Evolutionary conservation across 2,888 invertebrate genomes (phyloP).

Genomic region (Nomada goodeniana): DNA sequence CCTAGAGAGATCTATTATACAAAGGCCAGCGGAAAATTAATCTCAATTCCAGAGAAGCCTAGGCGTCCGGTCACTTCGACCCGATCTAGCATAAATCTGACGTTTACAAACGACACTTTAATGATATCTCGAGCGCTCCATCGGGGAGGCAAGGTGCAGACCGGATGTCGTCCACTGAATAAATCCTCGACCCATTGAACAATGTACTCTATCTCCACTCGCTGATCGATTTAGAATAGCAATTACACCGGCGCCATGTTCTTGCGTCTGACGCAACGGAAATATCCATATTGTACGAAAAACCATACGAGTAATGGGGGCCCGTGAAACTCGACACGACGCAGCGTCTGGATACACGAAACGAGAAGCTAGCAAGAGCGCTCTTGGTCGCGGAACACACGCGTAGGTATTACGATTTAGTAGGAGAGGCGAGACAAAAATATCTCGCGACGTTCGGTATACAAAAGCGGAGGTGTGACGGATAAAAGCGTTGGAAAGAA

Average conservation of each 20-base stretch:
- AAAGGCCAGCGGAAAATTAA: conserved; percentile 32
- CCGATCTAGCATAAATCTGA: conserved; percentile 44
- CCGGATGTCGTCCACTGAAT: conserved; percentile 42
- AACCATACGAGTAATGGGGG: conserved; percentile 40
- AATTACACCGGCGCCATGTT: conserved; percentile 33
- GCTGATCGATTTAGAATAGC: conserved; percentile 26
- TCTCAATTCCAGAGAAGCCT: conserved; percentile 29
- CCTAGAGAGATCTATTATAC: neutral
- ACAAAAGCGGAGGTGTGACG: conserved; percentile 48
- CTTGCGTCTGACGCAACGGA: conserved; percentile 27
- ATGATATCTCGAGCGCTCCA: conserved; percentile 37
- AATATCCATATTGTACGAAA: conserved; percentile 49
- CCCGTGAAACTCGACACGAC: conserved; percentile 51
- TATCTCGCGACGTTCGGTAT: conserved; percentile 34
- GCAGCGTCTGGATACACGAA: conserved; percentile 33
- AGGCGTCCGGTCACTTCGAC: conserved; percentile 9
- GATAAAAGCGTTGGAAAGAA: conserved; percentile 45
- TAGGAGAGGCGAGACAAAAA: conserved; percentile 50
- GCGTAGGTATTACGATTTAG: conserved; percentile 50
- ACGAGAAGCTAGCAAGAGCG: conserved; percentile 12
- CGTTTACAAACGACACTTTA: conserved; percentile 51
- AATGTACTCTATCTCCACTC: conserved; percentile 26
- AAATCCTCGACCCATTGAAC: conserved; percentile 37
- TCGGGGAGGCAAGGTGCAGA: conserved; percentile 37
- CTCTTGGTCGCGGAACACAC: conserved; percentile 35